Evolutionary conservation across 1,140 invertebrate species (phyloP).

Genomic region (Capitella teleta): DNA sequence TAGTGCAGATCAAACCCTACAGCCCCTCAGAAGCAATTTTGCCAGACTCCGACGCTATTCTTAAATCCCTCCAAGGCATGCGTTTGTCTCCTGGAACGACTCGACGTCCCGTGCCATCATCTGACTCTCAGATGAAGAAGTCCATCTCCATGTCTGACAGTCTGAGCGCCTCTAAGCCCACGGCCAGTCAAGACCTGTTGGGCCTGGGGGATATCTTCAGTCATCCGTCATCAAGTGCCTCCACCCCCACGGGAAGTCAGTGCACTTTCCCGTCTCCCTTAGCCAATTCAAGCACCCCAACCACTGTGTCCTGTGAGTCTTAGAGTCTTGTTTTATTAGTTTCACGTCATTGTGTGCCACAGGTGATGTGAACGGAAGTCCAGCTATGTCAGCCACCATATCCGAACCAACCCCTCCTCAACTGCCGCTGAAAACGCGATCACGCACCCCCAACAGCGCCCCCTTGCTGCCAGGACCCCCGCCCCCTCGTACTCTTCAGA

Average conservation of each 20-base stretch:
- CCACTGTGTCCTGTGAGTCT: no score
- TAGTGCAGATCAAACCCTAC: constrained; percentile 88
- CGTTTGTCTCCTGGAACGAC: constrained; percentile 62
- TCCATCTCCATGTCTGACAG: constrained; percentile 69
- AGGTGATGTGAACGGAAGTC: no score
- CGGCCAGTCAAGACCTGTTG: constrained; percentile 67
- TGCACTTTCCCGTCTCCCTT: neutral
- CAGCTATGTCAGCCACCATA: no score
- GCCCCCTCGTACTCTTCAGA: neutral
- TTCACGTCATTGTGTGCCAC: no score
- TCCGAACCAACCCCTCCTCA: no score
- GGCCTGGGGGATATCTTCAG: constrained; percentile 58
- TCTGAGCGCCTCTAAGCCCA: constrained; percentile 56
- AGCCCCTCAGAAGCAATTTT: constrained; percentile 50
- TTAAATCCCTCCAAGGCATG: constrained; percentile 82
- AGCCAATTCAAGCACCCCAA: neutral
- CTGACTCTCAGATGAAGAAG: constrained; percentile 60
- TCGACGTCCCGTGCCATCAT: constrained; percentile 46
- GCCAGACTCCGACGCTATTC: constrained; percentile 83
- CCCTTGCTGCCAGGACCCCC: neutral
- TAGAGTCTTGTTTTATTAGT: no score
- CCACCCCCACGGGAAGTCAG: constrained; percentile 61
- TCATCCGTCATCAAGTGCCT: constrained; percentile 66
- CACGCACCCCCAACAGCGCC: constrained; percentile 1
- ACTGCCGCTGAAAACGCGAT: neutral